phyloP scores from a whole-genome alignment of 2,113 vertebrate genomes.

The Sturnus vulgaris region DNA sequence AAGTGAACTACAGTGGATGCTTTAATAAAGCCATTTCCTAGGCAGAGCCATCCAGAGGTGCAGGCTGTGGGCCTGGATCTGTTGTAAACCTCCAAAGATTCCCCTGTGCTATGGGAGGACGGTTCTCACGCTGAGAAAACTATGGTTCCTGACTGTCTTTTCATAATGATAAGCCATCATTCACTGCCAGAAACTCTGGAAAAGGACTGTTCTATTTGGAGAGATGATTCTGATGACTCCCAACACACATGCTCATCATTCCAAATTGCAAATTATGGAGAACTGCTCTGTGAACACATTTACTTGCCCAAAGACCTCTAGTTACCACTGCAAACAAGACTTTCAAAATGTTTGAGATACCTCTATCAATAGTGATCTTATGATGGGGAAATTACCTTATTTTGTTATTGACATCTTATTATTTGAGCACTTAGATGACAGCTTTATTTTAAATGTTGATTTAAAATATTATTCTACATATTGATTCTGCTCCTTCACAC shows the following conservation, averaged over 20 bases:
- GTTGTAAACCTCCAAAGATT: not conserved
- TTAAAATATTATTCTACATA: not conserved
- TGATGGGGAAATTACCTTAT: not conserved
- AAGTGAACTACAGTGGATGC: constrained; percentile 3
- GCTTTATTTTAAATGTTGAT: not conserved
- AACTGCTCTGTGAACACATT: not conserved
- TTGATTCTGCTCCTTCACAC: accelerated
- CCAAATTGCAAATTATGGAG: not conserved
- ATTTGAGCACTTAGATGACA: not conserved
- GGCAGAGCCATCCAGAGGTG: not conserved
- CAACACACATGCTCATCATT: not conserved
- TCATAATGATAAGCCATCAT: not conserved
- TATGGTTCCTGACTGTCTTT: not conserved
- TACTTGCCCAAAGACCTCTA: not conserved
- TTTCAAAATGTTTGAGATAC: not conserved
- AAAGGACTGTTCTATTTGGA: not conserved
- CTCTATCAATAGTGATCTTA: not conserved
- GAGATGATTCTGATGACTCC: not conserved
- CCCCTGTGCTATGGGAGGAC: not conserved
- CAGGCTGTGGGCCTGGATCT: not conserved
- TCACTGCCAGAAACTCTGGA: not conserved
- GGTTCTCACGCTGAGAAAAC: not conserved
- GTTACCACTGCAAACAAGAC: not conserved
- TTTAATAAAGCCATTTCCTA: not conserved
- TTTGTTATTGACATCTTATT: not conserved